phyloP scores from a whole-genome alignment of 1,140 invertebrate genomes.

The Drosophila orosa region DNA sequence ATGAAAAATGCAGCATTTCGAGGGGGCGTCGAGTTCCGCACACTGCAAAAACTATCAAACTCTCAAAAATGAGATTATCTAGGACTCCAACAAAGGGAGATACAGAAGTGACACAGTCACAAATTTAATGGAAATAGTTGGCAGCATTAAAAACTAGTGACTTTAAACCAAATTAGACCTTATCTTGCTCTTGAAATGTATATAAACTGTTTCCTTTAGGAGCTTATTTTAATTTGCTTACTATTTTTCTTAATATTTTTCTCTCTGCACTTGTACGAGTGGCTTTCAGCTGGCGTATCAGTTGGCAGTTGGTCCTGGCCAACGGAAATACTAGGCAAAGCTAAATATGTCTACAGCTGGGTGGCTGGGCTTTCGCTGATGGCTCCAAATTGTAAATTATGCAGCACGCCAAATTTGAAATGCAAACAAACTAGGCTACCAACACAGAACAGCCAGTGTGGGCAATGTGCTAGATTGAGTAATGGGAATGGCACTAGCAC shows the following conservation, averaged over 20 bases:
- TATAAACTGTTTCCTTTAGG: no score
- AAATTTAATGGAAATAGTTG: not conserved
- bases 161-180: not conserved
- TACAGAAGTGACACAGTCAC: not conserved
- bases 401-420: conserved; percentile 72
- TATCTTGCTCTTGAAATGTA: not conserved
- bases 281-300: conserved; percentile 25
- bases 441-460: conserved; percentile 23
- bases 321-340: conserved; percentile 42
- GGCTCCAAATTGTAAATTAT: conserved; percentile 61
- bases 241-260: not conserved
- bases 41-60: conserved; percentile 9
- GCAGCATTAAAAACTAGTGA: no score
- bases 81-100: no score
- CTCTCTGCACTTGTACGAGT: conserved; percentile 1
- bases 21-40: conserved; percentile 4
- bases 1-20: conserved; percentile 72
- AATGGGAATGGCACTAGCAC: conserved; percentile 14
- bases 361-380: conserved; percentile 23
- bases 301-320: conserved; percentile 17
- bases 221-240: not conserved
- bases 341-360: conserved; percentile 18
- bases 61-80: not conserved
- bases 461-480: conserved; percentile 34
- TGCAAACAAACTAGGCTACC: conserved; percentile 63